Conservation (phyloP, 2,888 invertebrate species). For the Thalpophila matura region DNA sequence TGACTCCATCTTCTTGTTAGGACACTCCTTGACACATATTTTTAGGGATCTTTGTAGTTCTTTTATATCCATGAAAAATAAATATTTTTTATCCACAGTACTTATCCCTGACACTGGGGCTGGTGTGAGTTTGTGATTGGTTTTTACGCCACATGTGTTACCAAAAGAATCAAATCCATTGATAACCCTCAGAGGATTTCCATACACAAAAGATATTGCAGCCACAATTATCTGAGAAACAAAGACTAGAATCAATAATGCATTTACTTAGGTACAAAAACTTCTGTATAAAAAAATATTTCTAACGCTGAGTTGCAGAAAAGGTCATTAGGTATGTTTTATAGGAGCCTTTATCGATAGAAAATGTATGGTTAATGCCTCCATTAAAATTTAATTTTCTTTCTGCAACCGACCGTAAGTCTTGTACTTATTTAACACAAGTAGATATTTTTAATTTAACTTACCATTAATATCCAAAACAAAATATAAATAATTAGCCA, state of each 20-base stretch:
- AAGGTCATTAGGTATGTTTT: too few relatives aligned
- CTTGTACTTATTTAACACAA: too few relatives aligned
- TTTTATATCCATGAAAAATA: constrained; percentile 96
- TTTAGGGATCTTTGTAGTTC: constrained; percentile 95
- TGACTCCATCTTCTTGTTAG: constrained; percentile 92
- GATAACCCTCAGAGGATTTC: constrained; percentile 95
- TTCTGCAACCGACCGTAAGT: too few relatives aligned
- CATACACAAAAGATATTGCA: constrained; percentile 96
- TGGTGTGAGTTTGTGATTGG: constrained; percentile 94
- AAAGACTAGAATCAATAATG: constrained; percentile 2
- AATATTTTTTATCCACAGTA: constrained; percentile 94
- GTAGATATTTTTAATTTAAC: constrained; percentile 37
- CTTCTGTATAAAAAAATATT: too few relatives aligned
- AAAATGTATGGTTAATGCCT: too few relatives aligned
- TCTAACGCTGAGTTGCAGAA: too few relatives aligned
- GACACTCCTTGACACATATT: constrained; percentile 97
- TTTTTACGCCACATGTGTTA: constrained; percentile 97
- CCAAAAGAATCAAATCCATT: constrained; percentile 98
- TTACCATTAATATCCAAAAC: constrained; percentile 96
- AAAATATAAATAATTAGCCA: constrained; percentile 95
- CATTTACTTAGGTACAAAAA: too few relatives aligned
- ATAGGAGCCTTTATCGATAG: too few relatives aligned
- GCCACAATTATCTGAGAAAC: constrained; percentile 93
- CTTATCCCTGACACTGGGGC: constrained; percentile 95
- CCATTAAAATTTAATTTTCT: too few relatives aligned